Conservation (phyloP, 2,888 invertebrate species). For the Bembecia ichneumoniformis region DNA sequence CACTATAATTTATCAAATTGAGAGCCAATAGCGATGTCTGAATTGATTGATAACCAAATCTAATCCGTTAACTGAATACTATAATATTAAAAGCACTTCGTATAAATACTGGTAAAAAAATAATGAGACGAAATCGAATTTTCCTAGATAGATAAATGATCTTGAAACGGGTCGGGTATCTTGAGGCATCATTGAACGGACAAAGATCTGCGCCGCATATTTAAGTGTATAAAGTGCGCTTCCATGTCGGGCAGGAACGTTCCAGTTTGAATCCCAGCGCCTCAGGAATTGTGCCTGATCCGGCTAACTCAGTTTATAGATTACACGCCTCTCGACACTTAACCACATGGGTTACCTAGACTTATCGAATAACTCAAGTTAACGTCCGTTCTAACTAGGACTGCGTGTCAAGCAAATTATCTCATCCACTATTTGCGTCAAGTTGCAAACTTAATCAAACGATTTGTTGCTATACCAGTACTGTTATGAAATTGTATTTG, state of each 20-base stretch:
- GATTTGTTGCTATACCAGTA: too few species aligned
- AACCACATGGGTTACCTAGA: neutral
- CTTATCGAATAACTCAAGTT: too few species aligned
- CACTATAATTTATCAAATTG: too few species aligned
- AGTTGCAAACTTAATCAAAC: too few species aligned
- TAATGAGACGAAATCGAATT: neutral
- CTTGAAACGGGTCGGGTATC: constrained; percentile 9
- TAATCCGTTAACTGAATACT: too few species aligned
- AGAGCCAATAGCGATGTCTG: too few species aligned
- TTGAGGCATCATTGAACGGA: constrained; percentile 17
- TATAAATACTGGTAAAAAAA: neutral
- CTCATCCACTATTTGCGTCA: too few species aligned
- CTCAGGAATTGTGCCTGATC: neutral
- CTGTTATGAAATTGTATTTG: too few species aligned
- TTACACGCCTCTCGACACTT: neutral
- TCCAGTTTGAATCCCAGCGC: neutral
- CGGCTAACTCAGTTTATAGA: neutral
- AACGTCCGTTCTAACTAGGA: too few species aligned
- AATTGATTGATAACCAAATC: too few species aligned
- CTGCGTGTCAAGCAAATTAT: too few species aligned
- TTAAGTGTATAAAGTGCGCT: constrained; percentile 39
- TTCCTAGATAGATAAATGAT: neutral
- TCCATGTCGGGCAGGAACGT: constrained; percentile 20
- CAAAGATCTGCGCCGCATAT: constrained; percentile 21
- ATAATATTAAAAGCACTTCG: too few species aligned